Evolutionary conservation across 2,888 invertebrate species (phyloP).

Genomic region (Bursaphelenchus okinawaensis): DNA sequence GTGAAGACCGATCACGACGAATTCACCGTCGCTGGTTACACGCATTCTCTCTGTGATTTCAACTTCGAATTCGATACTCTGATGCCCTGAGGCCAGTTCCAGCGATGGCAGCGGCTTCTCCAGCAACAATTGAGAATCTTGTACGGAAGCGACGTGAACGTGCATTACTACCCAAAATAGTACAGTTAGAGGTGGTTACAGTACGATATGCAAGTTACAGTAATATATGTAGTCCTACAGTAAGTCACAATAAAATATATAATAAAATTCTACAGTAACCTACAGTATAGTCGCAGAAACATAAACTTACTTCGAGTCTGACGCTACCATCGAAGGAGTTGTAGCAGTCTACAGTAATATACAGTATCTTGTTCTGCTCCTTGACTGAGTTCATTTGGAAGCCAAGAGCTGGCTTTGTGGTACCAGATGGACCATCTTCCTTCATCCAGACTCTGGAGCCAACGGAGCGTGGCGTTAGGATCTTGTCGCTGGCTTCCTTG

Average conservation of each 20-base stretch:
- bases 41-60: background rate
- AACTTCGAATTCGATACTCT: background rate
- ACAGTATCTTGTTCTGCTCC: background rate
- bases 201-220: background rate
- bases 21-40: too few relatives aligned
- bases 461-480: slow-evolving; percentile 2
- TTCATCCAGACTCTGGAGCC: slow-evolving; percentile 4
- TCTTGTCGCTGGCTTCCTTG: background rate
- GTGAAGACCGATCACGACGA: too few relatives aligned
- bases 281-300: too few relatives aligned
- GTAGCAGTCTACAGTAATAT: background rate
- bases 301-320: slow-evolving; percentile 9
- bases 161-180: slow-evolving; percentile 10
- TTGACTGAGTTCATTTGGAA: slow-evolving; percentile 8
- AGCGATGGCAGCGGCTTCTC: background rate
- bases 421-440: background rate
- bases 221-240: too few relatives aligned
- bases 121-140: background rate
- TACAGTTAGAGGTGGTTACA: background rate
- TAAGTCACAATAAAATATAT: too few relatives aligned
- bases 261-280: too few relatives aligned
- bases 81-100: background rate
- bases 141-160: background rate
- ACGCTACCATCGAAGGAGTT: background rate
- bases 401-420: slow-evolving; percentile 4